Evolutionary conservation across 30 jellyfish, hydroid and myxozoan species (phyloP), one percentile per base, ranked within the genome.

Genomic region (Chironex yamaguchii): DNA sequence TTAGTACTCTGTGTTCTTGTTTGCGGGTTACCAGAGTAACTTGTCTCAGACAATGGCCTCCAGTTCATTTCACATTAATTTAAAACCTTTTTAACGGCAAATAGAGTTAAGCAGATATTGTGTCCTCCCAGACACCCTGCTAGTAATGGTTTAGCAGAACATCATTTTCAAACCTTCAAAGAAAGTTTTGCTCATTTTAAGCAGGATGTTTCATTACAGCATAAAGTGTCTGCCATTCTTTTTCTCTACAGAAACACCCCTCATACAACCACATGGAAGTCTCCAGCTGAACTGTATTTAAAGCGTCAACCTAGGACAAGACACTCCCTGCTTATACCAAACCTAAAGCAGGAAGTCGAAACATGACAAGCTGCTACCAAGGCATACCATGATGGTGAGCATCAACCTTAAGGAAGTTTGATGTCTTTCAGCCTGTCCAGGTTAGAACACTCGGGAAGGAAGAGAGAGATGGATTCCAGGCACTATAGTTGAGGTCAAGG

Each of bases 251-350:
- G 87, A 42, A 0, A 6, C 24, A 50, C 87, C n/a, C 87, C 87
- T 42, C 73, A 58, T 22, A 20, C 87, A 26, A 36, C 87, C 42
- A 73, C 62, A 21, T 80, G 87, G 25, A 50, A 49, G 87, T 36
- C 87, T 25, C 87, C 87, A 34, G 81, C 87, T 1, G 80, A 36
- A 22, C 87, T 73, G 86, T 36, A 34, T 2, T 17, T 73, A 50
- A 50, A 50, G 3, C 87, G 87, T n/a, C 80, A 49, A 9, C 87
- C 83, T 50, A 69, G 36, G 83, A 69, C 83, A 30, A 69, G 83
- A 34, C 36, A 28, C 25, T 31, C 32, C 22, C 34, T 28, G 34
- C 70, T 69, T 28, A 69, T 31, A 69, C 13, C 58, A 9, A 42
- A 42, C 17, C 17, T 42, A 17, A 42, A 17, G 58, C 9, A 9